These are phyloP conservation scores for Pygocentrus nattereri DNA, from an alignment of 2,797 vertebrate genomes.

Conservation along the genomic window DNA sequence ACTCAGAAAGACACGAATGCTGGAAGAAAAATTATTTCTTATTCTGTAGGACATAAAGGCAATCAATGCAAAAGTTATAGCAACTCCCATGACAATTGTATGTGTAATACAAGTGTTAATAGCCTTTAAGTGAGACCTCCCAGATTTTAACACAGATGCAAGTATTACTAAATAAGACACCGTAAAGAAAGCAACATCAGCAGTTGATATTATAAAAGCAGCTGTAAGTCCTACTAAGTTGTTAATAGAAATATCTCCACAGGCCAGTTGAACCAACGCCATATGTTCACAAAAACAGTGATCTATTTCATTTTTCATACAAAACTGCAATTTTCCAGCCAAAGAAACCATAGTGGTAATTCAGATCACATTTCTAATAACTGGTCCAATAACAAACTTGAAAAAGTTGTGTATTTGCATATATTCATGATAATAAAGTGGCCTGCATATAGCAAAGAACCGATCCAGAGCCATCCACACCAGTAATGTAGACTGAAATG, in stretches of 20 bases:
- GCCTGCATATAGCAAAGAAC: background rate
- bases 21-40: conserved; percentile 52
- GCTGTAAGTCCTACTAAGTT: conserved; percentile 60
- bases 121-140: conserved; percentile 57
- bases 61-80: conserved; percentile 50
- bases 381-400: conserved; percentile 48
- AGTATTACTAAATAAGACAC: conserved; percentile 69
- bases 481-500: conserved; percentile 68
- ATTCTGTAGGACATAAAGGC: conserved; percentile 68
- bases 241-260: conserved; percentile 9
- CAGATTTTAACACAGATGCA: conserved; percentile 58
- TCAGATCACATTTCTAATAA: conserved; percentile 54
- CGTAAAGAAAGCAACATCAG: conserved; percentile 65
- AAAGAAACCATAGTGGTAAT: conserved; percentile 15
- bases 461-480: conserved; percentile 69
- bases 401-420: background rate
- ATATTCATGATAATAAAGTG: background rate
- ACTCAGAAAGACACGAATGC: conserved; percentile 41
- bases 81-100: conserved; percentile 66
- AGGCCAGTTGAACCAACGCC: conserved; percentile 56
- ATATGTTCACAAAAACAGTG: conserved; percentile 78
- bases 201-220: conserved; percentile 57
- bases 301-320: conserved; percentile 58
- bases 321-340: conserved; percentile 61
- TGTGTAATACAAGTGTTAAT: conserved; percentile 70